Evolutionary conservation across 2,113 vertebrate species (phyloP).

Genomic region (Semnopithecus entellus): DNA sequence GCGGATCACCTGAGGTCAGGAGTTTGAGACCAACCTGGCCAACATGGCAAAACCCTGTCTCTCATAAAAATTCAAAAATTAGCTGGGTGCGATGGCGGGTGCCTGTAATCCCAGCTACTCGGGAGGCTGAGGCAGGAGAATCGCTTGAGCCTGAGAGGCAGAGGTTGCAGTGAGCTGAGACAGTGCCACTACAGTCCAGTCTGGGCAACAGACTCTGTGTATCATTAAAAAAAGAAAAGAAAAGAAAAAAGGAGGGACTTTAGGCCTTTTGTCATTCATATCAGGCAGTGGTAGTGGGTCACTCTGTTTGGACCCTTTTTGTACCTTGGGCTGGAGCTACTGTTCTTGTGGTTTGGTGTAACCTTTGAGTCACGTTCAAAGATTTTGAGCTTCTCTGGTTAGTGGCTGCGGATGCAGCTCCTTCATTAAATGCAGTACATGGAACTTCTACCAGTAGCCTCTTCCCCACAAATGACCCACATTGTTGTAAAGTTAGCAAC

Average conservation of each 20-base stretch:
- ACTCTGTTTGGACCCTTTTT: neutral
- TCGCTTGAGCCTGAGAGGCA: too few relatives aligned
- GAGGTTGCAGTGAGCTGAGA: too few relatives aligned
- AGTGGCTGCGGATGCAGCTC: constrained; percentile 59
- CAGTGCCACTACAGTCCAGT: too few relatives aligned
- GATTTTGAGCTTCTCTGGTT: constrained; percentile 57
- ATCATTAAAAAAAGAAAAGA: too few relatives aligned
- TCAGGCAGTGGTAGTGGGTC: neutral
- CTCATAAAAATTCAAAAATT: too few relatives aligned
- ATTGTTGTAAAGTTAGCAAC: constrained; percentile 39
- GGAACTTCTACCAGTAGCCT: constrained; percentile 1
- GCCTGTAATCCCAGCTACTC: too few relatives aligned
- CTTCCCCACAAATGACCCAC: constrained; percentile 60
- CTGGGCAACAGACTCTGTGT: too few relatives aligned
- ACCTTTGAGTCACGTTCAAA: constrained; percentile 20
- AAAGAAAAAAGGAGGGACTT: neutral
- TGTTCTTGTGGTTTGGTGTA: neutral
- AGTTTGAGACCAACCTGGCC: too few relatives aligned
- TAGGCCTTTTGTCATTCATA: neutral
- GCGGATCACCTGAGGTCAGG: too few relatives aligned
- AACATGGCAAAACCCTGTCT: too few relatives aligned
- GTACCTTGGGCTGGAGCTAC: neutral
- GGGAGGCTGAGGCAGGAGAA: too few relatives aligned
- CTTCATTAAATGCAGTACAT: constrained; percentile 57
- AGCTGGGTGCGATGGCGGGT: too few relatives aligned